Conservation (phyloP, 1,140 invertebrate species). For the Calephelis virginiensis region DNA sequence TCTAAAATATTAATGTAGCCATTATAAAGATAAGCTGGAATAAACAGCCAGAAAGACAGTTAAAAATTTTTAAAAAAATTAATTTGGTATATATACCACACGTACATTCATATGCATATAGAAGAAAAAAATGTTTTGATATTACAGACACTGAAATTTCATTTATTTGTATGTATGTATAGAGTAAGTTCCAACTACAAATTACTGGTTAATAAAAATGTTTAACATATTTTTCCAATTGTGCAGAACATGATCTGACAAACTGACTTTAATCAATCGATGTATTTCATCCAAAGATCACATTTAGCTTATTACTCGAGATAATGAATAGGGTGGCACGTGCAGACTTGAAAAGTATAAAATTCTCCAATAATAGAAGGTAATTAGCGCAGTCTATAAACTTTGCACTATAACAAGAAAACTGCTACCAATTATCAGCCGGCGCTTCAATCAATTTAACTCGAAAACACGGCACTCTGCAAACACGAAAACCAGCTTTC, state of each 20-base stretch:
- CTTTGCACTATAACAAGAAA: conserved; percentile 58
- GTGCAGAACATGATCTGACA: background rate
- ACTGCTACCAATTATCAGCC: conserved; percentile 66
- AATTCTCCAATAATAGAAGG: background rate
- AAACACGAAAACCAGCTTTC: conserved; percentile 28
- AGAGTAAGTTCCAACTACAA: too few species aligned
- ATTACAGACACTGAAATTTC: too few species aligned
- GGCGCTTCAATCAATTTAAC: conserved; percentile 67
- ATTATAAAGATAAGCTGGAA: too few species aligned
- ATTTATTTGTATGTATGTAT: too few species aligned
- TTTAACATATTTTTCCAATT: too few species aligned
- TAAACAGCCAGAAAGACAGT: too few species aligned
- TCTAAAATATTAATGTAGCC: too few species aligned
- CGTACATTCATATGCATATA: too few species aligned
- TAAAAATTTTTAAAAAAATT: too few species aligned
- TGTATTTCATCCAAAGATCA: background rate
- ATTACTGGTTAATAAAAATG: too few species aligned
- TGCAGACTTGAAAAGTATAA: background rate
- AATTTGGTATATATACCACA: too few species aligned
- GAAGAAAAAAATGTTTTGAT: too few species aligned
- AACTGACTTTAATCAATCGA: background rate
- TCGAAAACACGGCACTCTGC: conserved; percentile 46
- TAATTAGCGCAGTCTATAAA: conserved; percentile 40
- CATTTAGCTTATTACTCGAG: background rate
- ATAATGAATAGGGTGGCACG: conserved; percentile 5